Base-by-base conservation (phyloP, 2,113 vertebrate species). In the Oryzias melastigma region DNA sequence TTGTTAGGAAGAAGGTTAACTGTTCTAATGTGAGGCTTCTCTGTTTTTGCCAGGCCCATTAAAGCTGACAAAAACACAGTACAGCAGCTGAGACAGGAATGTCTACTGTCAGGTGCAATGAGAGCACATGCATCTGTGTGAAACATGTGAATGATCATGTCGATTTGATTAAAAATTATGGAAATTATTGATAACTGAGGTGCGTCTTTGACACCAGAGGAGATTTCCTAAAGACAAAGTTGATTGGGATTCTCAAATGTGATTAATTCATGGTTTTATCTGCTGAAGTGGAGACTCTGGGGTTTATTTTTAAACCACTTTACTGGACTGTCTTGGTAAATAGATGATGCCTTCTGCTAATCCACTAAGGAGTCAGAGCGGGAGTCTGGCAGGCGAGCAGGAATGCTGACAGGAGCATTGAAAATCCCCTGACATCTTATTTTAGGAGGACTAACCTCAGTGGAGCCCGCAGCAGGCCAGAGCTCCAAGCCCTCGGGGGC, bases 391-490 rank as follows among this genome's bases (percentile, higher is more conserved):
- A 6, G 69, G 65, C 51, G 57, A 68, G 71, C 49, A 74, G 75
- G 58, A 85, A 83, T 77, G 85, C 65, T 85, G 78, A 75, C 81
- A 78, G 75, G 84, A 74, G 42, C 59, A 27, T 52, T 62, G 65
- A 63, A 68, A 83, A 62, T 87, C 81, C 75, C 60, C 48, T 85
- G 75, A 88, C 71, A 62, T 78, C 85, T 88, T 88, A 89, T 91
- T 91, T 90, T 88, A 87, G 78, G 64, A 49, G 17, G 58, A 82
- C 68, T 66, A 80, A 85, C 75, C 71, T 65, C 77, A 58, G 55
- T 1, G 58, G 78, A 87, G 63, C 66, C 71, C 69, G 65, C n/a
- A 18, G 43, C 52, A 44, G 81, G 60, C 61, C 57, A 73, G 58
- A 56, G 51, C 55, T 62, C 53, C 58, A 70, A 66, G 77, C 67